A percentile compares a stretch with the other conserved stretches of the same genome.
Evolutionary conservation across 2,797 vertebrate species (phyloP).

Genomic region (Australoheros facetus): DNA sequence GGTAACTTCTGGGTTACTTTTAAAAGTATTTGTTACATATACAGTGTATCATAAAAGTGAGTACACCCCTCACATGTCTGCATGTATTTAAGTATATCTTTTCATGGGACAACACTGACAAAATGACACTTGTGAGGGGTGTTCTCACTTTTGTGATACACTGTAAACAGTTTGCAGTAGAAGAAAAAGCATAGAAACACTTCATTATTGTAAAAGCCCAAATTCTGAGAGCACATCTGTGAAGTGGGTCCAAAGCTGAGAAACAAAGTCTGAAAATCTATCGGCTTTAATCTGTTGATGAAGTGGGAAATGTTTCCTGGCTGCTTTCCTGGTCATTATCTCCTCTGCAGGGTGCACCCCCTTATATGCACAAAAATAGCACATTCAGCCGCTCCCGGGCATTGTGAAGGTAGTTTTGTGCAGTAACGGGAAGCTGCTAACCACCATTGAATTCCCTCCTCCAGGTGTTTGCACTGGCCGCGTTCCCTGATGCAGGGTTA

Average conservation of each 20-base stretch:
- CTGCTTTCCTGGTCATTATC: conserved; percentile 17
- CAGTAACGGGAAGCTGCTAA: neutral
- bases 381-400: neutral
- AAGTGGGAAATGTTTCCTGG: conserved; percentile 4
- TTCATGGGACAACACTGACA: too few species aligned
- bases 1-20: too few species aligned
- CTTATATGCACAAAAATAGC: conserved; percentile 2
- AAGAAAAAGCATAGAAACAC: too few species aligned
- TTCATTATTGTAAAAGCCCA: neutral
- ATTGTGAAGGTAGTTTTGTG: neutral
- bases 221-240: neutral
- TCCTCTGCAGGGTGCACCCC: neutral
- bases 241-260: neutral
- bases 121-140: too few species aligned
- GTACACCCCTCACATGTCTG: too few species aligned
- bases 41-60: too few species aligned
- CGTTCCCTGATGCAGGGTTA: neutral
- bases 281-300: conserved; percentile 1
- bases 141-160: too few species aligned
- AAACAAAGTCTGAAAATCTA: neutral
- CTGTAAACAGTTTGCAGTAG: too few species aligned
- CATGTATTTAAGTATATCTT: too few species aligned
- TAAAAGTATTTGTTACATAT: too few species aligned
- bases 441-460: neutral
- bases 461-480: neutral